These are phyloP conservation scores for Caenorhabditis doughertyi DNA, from an alignment of 2,888 invertebrate genomes.

Conservation along the genomic window DNA sequence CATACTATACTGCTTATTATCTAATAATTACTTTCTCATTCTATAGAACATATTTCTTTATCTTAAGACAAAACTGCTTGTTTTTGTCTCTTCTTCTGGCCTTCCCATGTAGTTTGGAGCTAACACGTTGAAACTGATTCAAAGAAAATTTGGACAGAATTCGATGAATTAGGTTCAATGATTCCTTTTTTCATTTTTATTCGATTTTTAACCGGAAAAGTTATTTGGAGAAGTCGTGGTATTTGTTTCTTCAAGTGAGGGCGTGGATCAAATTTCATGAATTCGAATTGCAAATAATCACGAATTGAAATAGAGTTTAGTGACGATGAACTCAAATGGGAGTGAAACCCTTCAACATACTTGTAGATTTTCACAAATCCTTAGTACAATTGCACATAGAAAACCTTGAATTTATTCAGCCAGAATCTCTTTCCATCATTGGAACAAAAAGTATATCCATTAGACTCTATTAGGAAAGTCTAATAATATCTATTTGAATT, in stretches of 20 bases:
- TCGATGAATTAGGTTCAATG: background rate
- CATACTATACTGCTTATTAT: background rate
- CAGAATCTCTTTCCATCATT: no score
- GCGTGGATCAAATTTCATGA: constrained; percentile 12
- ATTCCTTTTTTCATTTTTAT: background rate
- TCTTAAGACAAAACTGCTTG: constrained; percentile 10
- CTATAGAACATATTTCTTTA: constrained; percentile 1
- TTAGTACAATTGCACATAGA: no score
- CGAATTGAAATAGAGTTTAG: constrained; percentile 17
- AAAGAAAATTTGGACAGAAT: background rate
- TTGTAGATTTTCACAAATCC: background rate
- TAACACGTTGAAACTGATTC: background rate
- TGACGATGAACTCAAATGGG: background rate
- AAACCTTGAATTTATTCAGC: no score
- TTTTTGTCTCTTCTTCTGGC: constrained; percentile 44
- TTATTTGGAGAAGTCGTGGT: background rate
- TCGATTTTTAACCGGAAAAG: background rate
- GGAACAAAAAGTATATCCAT: no score
- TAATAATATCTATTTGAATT: no score
- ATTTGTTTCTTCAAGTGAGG: background rate
- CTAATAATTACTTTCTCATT: background rate
- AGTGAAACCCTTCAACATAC: background rate
- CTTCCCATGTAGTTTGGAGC: constrained; percentile 1
- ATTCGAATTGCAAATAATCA: constrained; percentile 11
- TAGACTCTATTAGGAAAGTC: no score